A percentile compares a stretch with the other conserved stretches of the same genome.
Conservation (phyloP, 64 coral and sea anemone genomes). For the Astreopora myriophthalma region DNA sequence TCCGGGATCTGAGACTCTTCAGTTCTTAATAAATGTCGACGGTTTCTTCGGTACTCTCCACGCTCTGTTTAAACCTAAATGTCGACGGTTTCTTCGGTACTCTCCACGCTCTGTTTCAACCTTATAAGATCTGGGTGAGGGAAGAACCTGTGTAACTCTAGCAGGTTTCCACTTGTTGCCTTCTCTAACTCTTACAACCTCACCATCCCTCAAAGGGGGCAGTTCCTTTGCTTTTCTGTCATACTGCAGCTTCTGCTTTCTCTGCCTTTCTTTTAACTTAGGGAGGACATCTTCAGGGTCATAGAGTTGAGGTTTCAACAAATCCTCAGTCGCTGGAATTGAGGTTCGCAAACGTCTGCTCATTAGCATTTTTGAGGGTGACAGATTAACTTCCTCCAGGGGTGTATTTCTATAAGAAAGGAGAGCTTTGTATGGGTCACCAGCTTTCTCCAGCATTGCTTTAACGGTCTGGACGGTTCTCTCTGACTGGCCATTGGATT, state of each 20-base stretch:
- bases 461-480: conserved; percentile 46
- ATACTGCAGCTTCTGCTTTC: conserved; percentile 52
- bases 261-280: conserved; percentile 52
- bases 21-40: conserved; percentile 7
- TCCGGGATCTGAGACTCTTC: conserved; percentile 4
- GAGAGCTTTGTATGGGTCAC: conserved; percentile 33
- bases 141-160: background rate
- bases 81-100: background rate
- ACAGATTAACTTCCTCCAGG: conserved; percentile 30
- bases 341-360: conserved; percentile 16
- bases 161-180: conserved; percentile 7
- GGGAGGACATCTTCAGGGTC: conserved; percentile 35
- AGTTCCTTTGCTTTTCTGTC: conserved; percentile 4
- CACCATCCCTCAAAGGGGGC: background rate
- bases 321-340: conserved; percentile 45
- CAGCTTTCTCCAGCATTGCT: conserved; percentile 36
- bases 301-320: conserved; percentile 30
- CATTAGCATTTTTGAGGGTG: conserved; percentile 52
- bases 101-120: background rate
- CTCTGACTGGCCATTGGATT: conserved; percentile 44
- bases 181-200: background rate
- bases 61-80: too few relatives aligned
- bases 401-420: conserved; percentile 57
- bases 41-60: conserved; percentile 5
- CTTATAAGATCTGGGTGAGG: background rate